Evolutionary conservation across 2,797 vertebrate genomes (phyloP).

Genomic region (Microctenopoma lineatum): DNA sequence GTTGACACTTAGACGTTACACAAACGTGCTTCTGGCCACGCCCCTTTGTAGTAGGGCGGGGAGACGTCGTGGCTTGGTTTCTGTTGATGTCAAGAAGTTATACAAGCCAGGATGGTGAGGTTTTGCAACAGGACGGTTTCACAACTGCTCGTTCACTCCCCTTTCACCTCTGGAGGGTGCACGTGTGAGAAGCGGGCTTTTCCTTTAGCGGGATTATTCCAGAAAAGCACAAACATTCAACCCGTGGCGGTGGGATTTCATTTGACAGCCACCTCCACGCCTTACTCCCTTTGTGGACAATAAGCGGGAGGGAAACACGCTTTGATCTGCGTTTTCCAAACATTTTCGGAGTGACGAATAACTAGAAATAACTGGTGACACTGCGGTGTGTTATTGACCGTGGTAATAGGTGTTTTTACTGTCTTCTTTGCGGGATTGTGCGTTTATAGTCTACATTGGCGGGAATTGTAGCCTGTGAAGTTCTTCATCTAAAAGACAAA

Average conservation of each 20-base stretch:
- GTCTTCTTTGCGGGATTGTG: neutral
- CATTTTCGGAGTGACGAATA: neutral
- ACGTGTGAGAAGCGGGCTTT: neutral
- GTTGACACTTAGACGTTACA: constrained; percentile 23
- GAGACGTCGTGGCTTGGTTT: constrained; percentile 56
- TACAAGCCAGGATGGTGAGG: constrained; percentile 70
- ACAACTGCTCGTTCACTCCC: constrained; percentile 7
- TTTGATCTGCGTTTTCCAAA: neutral
- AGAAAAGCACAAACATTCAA: neutral
- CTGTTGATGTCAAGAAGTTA: constrained; percentile 79
- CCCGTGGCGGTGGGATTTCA: neutral
- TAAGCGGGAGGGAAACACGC: constrained; percentile 19
- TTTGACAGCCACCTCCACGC: constrained; percentile 19
- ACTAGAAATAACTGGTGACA: neutral
- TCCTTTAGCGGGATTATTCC: neutral
- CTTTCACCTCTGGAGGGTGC: neutral
- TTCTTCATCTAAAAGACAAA: neutral
- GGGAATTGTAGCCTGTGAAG: constrained; percentile 3
- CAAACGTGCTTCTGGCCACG: constrained; percentile 51
- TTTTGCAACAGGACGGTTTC: constrained; percentile 63
- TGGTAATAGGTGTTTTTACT: neutral
- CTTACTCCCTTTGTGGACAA: constrained; percentile 14
- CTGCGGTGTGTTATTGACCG: constrained; percentile 21
- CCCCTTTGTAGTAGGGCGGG: constrained; percentile 77
- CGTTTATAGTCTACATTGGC: neutral